Evolutionary conservation across 2,797 vertebrate species (phyloP), one percentile per base, ranked within the genome.

Genomic region (Lepilemur ruficaudatus): DNA sequence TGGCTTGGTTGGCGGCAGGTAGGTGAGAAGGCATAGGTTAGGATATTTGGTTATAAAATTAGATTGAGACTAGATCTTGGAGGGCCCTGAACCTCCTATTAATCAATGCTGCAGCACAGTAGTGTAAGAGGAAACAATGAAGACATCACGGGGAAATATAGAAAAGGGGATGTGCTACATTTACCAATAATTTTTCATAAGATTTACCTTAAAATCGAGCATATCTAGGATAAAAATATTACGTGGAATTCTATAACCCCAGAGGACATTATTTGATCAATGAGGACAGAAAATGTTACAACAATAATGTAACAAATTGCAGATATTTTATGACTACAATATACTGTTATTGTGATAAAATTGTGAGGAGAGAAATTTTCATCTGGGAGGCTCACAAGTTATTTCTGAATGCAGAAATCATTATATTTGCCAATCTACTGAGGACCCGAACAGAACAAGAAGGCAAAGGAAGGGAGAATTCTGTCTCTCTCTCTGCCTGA

Each of bases 221-320:
- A 79, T 7, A n/a, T 86, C 13, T 46, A 10, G 22, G 46, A 22
- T 43, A 5, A 78, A 93, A 72, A 67, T 72, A n/a, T 67, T 78
- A 22, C 48, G 15, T n/a, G 13, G 30, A 41, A 81, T 95, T 95
- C 55, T 67, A 1, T 93, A 82, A 75, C 38, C 22, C 17, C 12
- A 57, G 38, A 80, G 70, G 61, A 70, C n/a, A 52, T 22, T 80
- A 84, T 92, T 50, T 96, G 65, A 63, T 92, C 57, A 83, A 50
- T 30, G 28, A 95, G 72, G 69, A 82, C 2, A 94, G 43, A 81
- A 41, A 83, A 96, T 85, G 20, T 82, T 81, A 73, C 82, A 84
- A 28, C 48, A 89, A 14, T 12, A 59, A 7, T 46, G 7, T 73
- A 85, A 81, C 25, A 78, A 87, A 83, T 28, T 57, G 0, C 0